Base-by-base conservation (phyloP, 1,140 invertebrate species). In the Antheraea pernyi region DNA sequence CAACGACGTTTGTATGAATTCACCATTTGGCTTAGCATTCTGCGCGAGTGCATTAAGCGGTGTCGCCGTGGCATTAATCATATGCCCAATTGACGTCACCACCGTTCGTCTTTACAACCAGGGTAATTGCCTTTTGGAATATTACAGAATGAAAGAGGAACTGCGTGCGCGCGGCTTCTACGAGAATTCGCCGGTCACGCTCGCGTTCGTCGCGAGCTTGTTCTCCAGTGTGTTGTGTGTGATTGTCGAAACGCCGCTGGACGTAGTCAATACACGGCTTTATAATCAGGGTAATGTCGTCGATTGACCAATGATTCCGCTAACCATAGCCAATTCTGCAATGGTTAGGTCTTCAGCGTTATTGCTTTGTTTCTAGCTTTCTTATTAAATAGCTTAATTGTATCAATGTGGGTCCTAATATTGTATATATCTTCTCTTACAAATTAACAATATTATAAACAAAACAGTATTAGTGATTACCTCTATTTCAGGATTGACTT, bases 81-180 rank as follows among this genome's bases (percentile, higher is more conserved):
- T 97, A 94, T 97, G 97, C 64, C 97, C 97, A 0, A 96, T 98
- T 81, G 97, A 98, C 86, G 95, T 98, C 2, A 93, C 97, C 70
- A 95, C 96, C 18, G 97, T 97, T 48, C 93, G 97, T 73, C 89
- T 98, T 19, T 98, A 97, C 80, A 98, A 98, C 93, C 97, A 98
- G 95, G 95, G 96, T 96, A 94, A 90, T 8, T 67, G 19, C 46
- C 19, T n/a, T 68, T 13, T 30, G 9, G 18, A 53, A 58, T 66
- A 65, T 89, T 87, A 46, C 86, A 93, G 91, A 80, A 74, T 84
- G 66, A 94, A 94, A 80, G 93, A 95, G 71, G 93, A 87, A 79
- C 80, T 96, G 48, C 89, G 92, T 78, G 88, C 91, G n/a, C 75
- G 79, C 92, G 94, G 83, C 94, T 72, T 94, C 94, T 81, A 75